These are phyloP conservation scores for Cerceris ruficornis DNA, from an alignment of 2,888 invertebrate genomes.

Conservation along the genomic window DNA sequence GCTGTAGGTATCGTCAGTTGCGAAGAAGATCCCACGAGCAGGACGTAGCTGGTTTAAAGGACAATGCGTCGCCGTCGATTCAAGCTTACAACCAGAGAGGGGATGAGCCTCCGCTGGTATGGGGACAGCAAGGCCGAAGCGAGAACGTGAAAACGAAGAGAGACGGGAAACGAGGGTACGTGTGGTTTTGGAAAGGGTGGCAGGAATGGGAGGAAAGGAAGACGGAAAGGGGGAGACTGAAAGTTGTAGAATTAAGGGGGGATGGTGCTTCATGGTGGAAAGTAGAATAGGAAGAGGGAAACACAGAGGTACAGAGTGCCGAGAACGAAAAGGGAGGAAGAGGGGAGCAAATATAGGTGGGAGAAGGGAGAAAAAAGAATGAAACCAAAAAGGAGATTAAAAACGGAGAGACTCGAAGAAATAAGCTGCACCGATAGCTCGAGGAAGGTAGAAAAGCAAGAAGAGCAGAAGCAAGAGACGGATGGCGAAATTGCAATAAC, in stretches of 20 bases:
- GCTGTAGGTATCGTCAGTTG: neutral
- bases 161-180: neutral
- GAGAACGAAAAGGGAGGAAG: too few relatives aligned
- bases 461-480: too few relatives aligned
- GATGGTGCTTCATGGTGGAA: neutral
- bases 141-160: constrained; percentile 9
- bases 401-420: too few relatives aligned
- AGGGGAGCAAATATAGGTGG: too few relatives aligned
- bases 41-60: constrained; percentile 37
- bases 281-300: neutral
- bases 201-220: constrained; percentile 8
- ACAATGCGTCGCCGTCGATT: constrained; percentile 58
- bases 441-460: too few relatives aligned
- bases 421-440: too few relatives aligned
- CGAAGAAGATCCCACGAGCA: constrained; percentile 29
- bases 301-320: too few relatives aligned
- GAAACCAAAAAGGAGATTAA: too few relatives aligned
- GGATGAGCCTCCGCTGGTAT: constrained; percentile 18
- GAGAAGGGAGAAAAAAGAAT: too few relatives aligned
- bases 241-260: constrained; percentile 9
- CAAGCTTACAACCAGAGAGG: constrained; percentile 31
- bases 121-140: constrained; percentile 9
- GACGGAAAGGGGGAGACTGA: neutral
- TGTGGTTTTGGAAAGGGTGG: too few relatives aligned
- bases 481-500: too few relatives aligned